Evolutionary conservation across 2,797 vertebrate genomes (phyloP).

Genomic region (Rhabdomys pumilio): DNA sequence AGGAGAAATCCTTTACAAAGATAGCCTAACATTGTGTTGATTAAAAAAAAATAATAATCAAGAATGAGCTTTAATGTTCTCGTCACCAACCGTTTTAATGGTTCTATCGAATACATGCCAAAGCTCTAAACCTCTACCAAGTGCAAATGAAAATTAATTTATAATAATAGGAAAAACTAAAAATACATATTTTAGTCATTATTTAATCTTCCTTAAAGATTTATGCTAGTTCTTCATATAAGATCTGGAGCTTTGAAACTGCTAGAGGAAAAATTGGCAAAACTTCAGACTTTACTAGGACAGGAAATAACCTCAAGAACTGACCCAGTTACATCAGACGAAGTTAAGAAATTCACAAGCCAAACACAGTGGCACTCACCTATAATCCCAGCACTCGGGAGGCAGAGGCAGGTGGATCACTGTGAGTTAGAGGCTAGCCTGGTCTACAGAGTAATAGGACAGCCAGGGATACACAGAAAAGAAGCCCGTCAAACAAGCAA

Average conservation of each 20-base stretch:
- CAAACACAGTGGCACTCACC: no score
- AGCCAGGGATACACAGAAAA: background rate
- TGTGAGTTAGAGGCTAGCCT: background rate
- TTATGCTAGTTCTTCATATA: background rate
- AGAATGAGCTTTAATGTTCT: slow-evolving; percentile 25
- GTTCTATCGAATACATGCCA: background rate
- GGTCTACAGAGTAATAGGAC: background rate
- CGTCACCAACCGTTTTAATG: background rate
- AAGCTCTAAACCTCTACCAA: background rate
- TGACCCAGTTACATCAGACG: no score
- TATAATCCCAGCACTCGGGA: no score
- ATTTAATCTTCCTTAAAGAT: slow-evolving; percentile 39
- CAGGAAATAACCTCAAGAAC: no score
- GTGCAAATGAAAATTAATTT: slow-evolving; percentile 29
- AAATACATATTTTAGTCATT: background rate
- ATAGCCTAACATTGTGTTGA: background rate
- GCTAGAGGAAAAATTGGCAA: background rate
- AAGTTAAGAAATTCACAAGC: no score
- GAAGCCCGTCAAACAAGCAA: background rate
- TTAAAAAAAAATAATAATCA: background rate
- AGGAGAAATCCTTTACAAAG: slow-evolving; percentile 26
- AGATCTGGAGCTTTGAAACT: background rate
- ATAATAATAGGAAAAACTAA: background rate
- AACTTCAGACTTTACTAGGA: no score
- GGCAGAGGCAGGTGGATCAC: background rate